phyloP scores from a whole-genome alignment of 2,888 invertebrate species.

The Yponomeuta plumbellus region DNA sequence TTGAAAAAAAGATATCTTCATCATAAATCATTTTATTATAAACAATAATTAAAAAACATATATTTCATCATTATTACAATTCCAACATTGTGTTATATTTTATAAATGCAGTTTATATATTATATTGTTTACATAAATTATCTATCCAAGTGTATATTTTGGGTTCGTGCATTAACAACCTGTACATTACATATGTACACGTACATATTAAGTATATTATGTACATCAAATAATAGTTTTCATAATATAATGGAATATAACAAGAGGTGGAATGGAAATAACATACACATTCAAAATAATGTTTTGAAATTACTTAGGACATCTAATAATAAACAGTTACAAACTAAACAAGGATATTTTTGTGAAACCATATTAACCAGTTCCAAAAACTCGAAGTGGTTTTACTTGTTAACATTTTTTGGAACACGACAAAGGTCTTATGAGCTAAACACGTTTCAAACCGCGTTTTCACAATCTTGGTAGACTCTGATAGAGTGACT shows the following conservation, averaged over 20 bases:
- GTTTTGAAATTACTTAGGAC: conserved; percentile 18
- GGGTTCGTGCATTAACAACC: neutral
- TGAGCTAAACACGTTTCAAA: too few species aligned
- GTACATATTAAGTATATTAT: conserved; percentile 8
- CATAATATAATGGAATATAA: conserved; percentile 11
- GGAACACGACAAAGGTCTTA: too few species aligned
- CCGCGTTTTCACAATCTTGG: too few species aligned
- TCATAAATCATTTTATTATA: conserved; percentile 72
- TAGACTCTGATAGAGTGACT: too few species aligned
- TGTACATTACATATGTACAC: conserved; percentile 14
- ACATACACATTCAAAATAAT: conserved; percentile 18
- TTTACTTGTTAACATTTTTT: neutral
- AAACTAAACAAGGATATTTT: conserved; percentile 10
- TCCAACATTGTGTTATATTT: conserved; percentile 56
- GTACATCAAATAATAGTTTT: conserved; percentile 6
- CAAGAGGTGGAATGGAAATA: conserved; percentile 34
- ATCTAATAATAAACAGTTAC: conserved; percentile 15
- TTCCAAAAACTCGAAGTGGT: neutral
- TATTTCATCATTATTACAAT: conserved; percentile 53
- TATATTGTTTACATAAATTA: conserved; percentile 16
- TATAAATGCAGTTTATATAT: conserved; percentile 64
- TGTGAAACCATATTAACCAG: neutral
- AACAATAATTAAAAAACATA: conserved; percentile 72
- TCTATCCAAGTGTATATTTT: conserved; percentile 8
- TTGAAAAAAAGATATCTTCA: conserved; percentile 30